Percentiles rank a stretch among this genome's conserved stretches.
Conservation (phyloP, 2,888 invertebrate species). For the Cerastis leucographa region DNA sequence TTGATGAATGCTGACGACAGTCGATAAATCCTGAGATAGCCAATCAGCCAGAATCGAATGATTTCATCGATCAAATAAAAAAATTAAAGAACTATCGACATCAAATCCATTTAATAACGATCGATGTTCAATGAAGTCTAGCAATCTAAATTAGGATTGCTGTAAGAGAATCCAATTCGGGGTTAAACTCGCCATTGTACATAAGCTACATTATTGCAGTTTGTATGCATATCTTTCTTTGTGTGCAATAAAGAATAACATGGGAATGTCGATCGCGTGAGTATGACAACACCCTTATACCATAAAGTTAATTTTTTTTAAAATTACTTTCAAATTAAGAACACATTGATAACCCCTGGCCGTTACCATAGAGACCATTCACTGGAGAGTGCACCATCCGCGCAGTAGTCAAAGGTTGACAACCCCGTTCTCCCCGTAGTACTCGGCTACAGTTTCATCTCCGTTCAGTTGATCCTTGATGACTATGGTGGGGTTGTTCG, state of each 20-base stretch:
- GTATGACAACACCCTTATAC: not conserved
- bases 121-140: not conserved
- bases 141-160: no score
- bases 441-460: constrained; percentile 77
- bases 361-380: constrained; percentile 61
- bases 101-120: not conserved
- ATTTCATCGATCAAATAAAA: not conserved
- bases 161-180: no score
- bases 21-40: not conserved
- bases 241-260: no score
- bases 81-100: not conserved
- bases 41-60: not conserved
- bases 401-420: constrained; percentile 87
- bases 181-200: no score
- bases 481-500: constrained; percentile 83
- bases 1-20: not conserved
- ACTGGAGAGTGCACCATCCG: constrained; percentile 90
- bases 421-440: constrained; percentile 80
- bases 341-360: constrained; percentile 44
- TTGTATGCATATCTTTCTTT: no score
- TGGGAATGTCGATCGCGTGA: no score
- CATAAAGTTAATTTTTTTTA: no score
- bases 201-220: no score
- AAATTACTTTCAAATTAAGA: constrained; percentile 21
- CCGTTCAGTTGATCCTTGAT: constrained; percentile 83